These are phyloP conservation scores for Xyliphius kryptos DNA, from an alignment of 2,113 vertebrate genomes.

Conservation along the genomic window DNA sequence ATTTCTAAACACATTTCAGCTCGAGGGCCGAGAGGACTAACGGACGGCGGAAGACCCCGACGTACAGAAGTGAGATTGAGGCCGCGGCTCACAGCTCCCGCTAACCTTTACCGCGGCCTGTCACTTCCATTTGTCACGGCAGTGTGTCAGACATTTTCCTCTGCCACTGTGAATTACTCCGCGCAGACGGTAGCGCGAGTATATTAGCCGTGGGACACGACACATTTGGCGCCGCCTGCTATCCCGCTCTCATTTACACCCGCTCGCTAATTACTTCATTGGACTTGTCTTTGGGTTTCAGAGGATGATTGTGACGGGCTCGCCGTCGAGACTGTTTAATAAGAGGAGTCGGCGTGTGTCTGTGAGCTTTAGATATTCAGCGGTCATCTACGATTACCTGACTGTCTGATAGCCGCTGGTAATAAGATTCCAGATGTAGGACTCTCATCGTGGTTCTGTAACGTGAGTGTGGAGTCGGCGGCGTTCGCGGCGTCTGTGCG, in stretches of 20 bases:
- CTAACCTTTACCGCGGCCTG: constrained; percentile 33
- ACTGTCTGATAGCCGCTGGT: constrained; percentile 9
- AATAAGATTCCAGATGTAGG: constrained; percentile 2
- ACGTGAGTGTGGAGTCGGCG: too few species aligned
- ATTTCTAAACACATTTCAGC: too few species aligned
- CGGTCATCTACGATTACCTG: constrained; percentile 6
- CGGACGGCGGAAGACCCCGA: background rate
- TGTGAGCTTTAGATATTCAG: background rate
- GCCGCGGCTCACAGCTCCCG: constrained; percentile 9
- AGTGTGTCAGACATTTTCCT: constrained; percentile 16
- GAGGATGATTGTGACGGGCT: background rate
- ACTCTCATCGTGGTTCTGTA: constrained; percentile 7
- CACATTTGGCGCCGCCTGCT: constrained; percentile 17
- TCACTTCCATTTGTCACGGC: constrained; percentile 40
- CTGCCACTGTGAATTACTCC: constrained; percentile 26
- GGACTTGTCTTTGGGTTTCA: background rate
- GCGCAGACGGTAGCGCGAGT: constrained; percentile 14
- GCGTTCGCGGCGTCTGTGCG: too few species aligned
- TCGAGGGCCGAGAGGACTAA: too few species aligned
- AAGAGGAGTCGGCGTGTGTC: background rate
- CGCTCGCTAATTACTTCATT: constrained; percentile 32
- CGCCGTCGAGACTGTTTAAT: background rate
- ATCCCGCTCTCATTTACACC: constrained; percentile 28
- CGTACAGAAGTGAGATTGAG: constrained; percentile 5
- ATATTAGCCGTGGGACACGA: constrained; percentile 9